Evolutionary conservation across 2,797 vertebrate genomes (phyloP).

Genomic region (Psittacula echo): DNA sequence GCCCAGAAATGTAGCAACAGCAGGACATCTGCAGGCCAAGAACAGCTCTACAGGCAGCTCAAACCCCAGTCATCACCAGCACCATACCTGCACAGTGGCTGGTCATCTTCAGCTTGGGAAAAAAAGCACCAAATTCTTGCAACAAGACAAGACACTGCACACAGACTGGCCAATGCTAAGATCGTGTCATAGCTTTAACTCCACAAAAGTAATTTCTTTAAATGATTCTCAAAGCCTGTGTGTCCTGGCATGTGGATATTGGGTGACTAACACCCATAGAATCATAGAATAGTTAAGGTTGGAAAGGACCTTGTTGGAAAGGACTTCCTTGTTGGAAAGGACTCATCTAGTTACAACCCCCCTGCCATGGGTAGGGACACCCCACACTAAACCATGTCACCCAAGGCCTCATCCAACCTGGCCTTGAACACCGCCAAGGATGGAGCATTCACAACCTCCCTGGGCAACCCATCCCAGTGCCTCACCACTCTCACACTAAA

Average conservation of each 20-base stretch:
- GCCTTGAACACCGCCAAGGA: too few species aligned
- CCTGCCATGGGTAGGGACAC: too few species aligned
- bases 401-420: too few species aligned
- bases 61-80: background rate
- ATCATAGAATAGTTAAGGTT: too few species aligned
- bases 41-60: background rate
- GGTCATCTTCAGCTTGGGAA: background rate
- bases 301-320: too few species aligned
- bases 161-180: background rate
- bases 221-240: background rate
- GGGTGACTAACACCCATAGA: background rate
- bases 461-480: too few species aligned
- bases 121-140: background rate
- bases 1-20: background rate
- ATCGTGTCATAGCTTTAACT: background rate
- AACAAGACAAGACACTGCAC: background rate
- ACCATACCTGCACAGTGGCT: too few species aligned
- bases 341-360: too few species aligned
- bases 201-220: background rate
- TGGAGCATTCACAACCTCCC: too few species aligned
- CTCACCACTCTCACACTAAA: too few species aligned
- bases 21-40: background rate
- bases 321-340: too few species aligned
- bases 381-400: too few species aligned
- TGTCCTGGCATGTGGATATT: background rate